Evolutionary conservation across 2,888 invertebrate species (phyloP).

Genomic region (Netelia fuscicornis): DNA sequence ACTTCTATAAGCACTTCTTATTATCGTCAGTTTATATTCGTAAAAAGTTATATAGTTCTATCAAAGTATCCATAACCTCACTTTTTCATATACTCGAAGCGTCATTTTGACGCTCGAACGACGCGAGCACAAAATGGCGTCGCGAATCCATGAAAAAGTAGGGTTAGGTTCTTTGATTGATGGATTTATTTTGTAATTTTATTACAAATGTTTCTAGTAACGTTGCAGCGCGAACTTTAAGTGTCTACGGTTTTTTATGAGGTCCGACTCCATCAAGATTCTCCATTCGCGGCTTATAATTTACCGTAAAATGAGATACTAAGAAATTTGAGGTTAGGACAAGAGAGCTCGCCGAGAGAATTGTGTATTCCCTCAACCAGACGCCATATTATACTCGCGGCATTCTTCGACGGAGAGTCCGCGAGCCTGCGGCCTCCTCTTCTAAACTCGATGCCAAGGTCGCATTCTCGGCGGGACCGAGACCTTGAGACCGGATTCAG

Average conservation of each 20-base stretch:
- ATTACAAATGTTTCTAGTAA: too few relatives aligned
- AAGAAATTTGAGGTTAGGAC: background rate
- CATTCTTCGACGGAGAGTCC: conserved; percentile 40
- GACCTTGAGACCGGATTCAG: conserved; percentile 69
- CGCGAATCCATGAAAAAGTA: too few relatives aligned
- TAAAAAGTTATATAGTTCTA: too few relatives aligned
- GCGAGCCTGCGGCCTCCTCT: conserved; percentile 49
- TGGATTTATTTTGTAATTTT: too few relatives aligned
- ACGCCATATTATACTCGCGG: conserved; percentile 32
- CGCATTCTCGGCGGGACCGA: conserved; percentile 67
- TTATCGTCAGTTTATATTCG: background rate
- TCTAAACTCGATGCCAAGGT: conserved; percentile 69
- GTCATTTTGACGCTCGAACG: too few relatives aligned
- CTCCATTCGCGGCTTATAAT: background rate
- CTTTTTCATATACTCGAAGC: too few relatives aligned
- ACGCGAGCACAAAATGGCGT: too few relatives aligned
- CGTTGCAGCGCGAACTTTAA: too few relatives aligned
- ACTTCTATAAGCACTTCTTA: background rate
- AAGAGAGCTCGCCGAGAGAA: background rate
- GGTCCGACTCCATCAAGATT: background rate
- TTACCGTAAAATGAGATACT: background rate
- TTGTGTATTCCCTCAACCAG: conserved; percentile 12
- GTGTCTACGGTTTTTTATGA: background rate
- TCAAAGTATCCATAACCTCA: too few relatives aligned
- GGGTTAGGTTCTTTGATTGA: too few relatives aligned